These are phyloP conservation scores for Campaea margaritaria DNA, from an alignment of 2,888 invertebrate species.

Conservation along the genomic window DNA sequence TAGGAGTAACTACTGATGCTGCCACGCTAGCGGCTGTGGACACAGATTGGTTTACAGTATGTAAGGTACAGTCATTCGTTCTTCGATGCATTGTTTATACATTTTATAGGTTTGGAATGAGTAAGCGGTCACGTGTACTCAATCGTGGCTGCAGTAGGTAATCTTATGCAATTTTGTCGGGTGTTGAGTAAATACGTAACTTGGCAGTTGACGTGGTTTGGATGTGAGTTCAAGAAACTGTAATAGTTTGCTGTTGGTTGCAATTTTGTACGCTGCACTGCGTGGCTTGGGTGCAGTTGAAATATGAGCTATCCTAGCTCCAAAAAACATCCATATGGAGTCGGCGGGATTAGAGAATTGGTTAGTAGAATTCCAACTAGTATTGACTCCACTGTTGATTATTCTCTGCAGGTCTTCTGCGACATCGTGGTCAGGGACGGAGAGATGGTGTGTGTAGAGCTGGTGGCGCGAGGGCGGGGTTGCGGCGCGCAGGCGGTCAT, in stretches of 20 bases:
- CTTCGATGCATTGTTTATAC: too few species aligned
- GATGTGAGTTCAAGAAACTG: too few species aligned
- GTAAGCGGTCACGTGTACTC: slow-evolving; percentile 4
- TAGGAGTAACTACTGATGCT: slow-evolving; percentile 9
- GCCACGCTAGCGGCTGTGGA: background rate
- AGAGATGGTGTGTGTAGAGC: slow-evolving; percentile 99
- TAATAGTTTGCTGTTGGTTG: too few species aligned
- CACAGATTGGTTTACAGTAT: background rate
- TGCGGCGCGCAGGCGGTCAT: slow-evolving; percentile 96
- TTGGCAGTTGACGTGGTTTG: too few species aligned
- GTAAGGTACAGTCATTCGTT: background rate
- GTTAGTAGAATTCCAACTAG: too few species aligned
- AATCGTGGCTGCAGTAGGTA: background rate
- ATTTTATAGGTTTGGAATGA: slow-evolving; percentile 1
- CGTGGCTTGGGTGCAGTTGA: too few species aligned
- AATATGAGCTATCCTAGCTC: too few species aligned
- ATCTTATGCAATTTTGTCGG: background rate
- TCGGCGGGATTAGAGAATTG: too few species aligned
- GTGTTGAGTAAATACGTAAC: background rate
- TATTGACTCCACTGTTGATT: background rate
- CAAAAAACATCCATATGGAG: too few species aligned
- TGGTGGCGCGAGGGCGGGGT: slow-evolving; percentile 96
- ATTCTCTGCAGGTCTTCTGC: slow-evolving; percentile 89
- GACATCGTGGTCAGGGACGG: slow-evolving; percentile 99
- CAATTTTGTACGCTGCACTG: too few species aligned